phyloP scores from a whole-genome alignment of 2,113 vertebrate species.

The Vicugna pacos region DNA sequence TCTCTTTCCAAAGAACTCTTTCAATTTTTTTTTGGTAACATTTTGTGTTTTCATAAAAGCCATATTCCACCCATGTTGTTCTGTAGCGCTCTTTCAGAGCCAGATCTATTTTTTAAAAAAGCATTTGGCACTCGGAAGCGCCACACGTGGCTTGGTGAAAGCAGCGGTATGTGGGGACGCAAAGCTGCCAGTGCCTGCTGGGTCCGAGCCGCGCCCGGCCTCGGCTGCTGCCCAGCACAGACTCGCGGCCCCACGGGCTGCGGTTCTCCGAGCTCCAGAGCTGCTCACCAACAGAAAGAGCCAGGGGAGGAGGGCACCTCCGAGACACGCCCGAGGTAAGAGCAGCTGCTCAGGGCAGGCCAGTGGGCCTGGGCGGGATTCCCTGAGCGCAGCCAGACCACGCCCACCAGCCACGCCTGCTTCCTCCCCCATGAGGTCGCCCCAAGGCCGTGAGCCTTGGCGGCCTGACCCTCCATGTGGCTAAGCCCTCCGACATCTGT shows the following conservation, averaged over 20 bases:
- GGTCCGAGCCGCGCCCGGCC: slow-evolving; percentile 65
- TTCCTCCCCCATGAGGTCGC: fast-evolving
- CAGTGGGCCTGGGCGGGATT: fast-evolving
- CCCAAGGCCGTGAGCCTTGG: fast-evolving
- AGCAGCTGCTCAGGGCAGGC: too few relatives aligned
- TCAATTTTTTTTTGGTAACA: background rate
- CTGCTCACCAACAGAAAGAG: background rate
- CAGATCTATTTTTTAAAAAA: slow-evolving; percentile 69
- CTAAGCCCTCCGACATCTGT: too few relatives aligned
- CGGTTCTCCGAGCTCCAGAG: background rate
- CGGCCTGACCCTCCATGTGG: background rate
- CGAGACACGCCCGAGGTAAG: fast-evolving
- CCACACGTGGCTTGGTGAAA: slow-evolving; percentile 74
- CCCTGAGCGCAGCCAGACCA: fast-evolving
- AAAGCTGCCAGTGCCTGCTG: slow-evolving; percentile 62
- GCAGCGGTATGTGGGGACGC: slow-evolving; percentile 75
- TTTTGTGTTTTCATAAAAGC: slow-evolving; percentile 76
- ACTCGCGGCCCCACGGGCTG: fast-evolving
- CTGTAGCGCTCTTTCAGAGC: slow-evolving; percentile 25
- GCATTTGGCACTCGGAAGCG: slow-evolving; percentile 75
- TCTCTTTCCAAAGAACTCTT: background rate
- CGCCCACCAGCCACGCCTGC: fast-evolving
- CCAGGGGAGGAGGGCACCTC: fast-evolving
- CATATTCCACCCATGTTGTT: slow-evolving; percentile 28
- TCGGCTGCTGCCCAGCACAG: background rate